These are phyloP conservation scores for Holacanthella duospinosa DNA, from an alignment of 2,888 invertebrate genomes.

Conservation along the genomic window DNA sequence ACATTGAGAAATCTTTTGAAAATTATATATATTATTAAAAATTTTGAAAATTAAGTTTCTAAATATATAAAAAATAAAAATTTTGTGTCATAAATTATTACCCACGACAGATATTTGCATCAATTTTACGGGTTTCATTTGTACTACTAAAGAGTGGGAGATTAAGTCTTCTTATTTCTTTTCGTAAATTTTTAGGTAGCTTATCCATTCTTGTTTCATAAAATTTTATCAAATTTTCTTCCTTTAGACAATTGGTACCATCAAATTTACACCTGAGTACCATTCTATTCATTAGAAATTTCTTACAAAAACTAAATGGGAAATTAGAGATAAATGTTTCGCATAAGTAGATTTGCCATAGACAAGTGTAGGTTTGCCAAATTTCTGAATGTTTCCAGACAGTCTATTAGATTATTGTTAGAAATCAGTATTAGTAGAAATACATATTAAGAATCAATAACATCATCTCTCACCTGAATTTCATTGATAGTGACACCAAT, in stretches of 20 bases:
- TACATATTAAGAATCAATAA: background rate
- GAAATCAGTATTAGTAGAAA: background rate
- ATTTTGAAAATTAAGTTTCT: too few relatives aligned
- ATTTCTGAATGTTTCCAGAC: background rate
- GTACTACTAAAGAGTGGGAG: too few relatives aligned
- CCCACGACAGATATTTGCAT: too few relatives aligned
- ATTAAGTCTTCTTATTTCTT: background rate
- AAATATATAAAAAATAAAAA: too few relatives aligned
- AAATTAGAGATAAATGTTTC: conserved; percentile 9
- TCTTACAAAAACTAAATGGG: background rate
- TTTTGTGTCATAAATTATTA: too few relatives aligned
- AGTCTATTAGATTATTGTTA: background rate
- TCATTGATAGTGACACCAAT: conserved; percentile 9
- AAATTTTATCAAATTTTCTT: background rate
- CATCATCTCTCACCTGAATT: conserved; percentile 1
- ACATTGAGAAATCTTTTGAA: too few relatives aligned
- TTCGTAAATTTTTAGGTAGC: background rate
- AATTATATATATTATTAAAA: too few relatives aligned
- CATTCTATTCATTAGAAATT: background rate
- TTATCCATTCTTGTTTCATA: background rate
- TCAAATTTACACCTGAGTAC: background rate
- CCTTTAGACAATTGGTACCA: background rate
- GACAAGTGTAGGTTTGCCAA: background rate
- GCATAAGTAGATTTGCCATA: conserved; percentile 9
- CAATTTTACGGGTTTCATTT: too few relatives aligned